Percentiles rank a stretch among this genome's conserved stretches.
phyloP scores from a whole-genome alignment of 2,113 vertebrate species.

The Myiozetetes cayanensis region DNA sequence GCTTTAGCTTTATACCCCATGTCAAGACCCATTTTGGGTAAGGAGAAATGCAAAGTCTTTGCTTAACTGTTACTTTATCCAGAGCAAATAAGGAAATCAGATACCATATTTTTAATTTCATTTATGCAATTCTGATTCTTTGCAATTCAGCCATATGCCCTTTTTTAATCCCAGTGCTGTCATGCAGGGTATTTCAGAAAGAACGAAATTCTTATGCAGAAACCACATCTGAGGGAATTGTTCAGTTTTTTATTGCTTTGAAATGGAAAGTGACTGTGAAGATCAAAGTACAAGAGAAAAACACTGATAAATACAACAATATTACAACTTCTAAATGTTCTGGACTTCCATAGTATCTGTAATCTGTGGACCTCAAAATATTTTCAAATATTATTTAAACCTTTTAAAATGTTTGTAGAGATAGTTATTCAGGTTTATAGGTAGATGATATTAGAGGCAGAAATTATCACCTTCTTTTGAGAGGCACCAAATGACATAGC shows the following conservation, averaged over 20 bases:
- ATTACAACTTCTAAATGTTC: not conserved
- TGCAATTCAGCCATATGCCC: not conserved
- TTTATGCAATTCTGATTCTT: not conserved
- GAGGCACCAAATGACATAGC: not conserved
- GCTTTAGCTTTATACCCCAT: not conserved
- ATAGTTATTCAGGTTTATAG: not conserved
- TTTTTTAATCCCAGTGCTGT: not conserved
- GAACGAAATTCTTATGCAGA: not conserved
- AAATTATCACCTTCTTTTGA: not conserved
- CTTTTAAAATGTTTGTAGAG: not conserved
- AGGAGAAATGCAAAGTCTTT: not conserved
- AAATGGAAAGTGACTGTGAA: slow-evolving; percentile 32
- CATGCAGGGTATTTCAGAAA: not conserved
- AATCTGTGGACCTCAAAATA: not conserved
- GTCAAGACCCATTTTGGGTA: not conserved
- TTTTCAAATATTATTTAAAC: not conserved
- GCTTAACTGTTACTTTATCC: not conserved
- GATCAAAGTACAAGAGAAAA: slow-evolving; percentile 42
- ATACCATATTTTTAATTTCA: not conserved
- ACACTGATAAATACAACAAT: not conserved
- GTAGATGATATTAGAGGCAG: not conserved
- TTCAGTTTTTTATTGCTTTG: slow-evolving; percentile 38
- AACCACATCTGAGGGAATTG: slow-evolving; percentile 15
- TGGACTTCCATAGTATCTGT: not conserved
- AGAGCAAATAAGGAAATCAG: not conserved